Conservation (phyloP, 2,888 invertebrate species). For the Melanargia galathea region DNA sequence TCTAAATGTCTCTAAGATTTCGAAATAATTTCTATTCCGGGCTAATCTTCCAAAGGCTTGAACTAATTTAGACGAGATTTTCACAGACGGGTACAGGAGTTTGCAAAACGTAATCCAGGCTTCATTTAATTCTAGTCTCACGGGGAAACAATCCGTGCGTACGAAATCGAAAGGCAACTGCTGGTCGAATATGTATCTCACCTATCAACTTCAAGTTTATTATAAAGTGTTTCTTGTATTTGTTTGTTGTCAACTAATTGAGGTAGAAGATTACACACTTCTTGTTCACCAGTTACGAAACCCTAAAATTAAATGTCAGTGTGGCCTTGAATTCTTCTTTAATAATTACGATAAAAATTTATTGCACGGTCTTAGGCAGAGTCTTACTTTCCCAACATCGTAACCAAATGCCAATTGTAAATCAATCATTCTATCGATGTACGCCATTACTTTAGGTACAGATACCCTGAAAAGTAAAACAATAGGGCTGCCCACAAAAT, state of each 20-base stretch:
- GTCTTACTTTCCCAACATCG: slow-evolving; percentile 81
- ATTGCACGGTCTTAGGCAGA: too few species aligned
- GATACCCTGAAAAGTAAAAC: slow-evolving; percentile 40
- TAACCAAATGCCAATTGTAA: slow-evolving; percentile 82
- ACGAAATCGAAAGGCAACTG: neutral
- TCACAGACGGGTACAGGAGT: neutral
- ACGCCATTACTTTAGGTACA: slow-evolving; percentile 73
- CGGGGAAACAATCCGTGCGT: neutral
- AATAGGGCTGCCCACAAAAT: too few species aligned
- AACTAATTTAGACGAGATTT: too few species aligned
- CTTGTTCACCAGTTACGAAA: slow-evolving; percentile 83
- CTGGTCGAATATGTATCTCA: slow-evolving; percentile 37
- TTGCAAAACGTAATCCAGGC: neutral
- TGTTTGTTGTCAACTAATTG: slow-evolving; percentile 71
- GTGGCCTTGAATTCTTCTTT: neutral
- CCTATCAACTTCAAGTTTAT: slow-evolving; percentile 67
- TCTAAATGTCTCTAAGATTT: neutral
- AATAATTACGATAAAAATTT: too few species aligned
- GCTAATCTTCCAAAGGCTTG: too few species aligned
- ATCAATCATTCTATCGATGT: slow-evolving; percentile 80
- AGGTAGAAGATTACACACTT: slow-evolving; percentile 79
- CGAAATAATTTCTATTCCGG: neutral
- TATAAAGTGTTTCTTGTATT: slow-evolving; percentile 65
- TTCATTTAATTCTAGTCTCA: neutral
- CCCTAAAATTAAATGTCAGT: slow-evolving; percentile 57